Evolutionary conservation across 2,113 vertebrate species (phyloP), one percentile per base, ranked within the genome.

Genomic region (Bubo blakistoni): DNA sequence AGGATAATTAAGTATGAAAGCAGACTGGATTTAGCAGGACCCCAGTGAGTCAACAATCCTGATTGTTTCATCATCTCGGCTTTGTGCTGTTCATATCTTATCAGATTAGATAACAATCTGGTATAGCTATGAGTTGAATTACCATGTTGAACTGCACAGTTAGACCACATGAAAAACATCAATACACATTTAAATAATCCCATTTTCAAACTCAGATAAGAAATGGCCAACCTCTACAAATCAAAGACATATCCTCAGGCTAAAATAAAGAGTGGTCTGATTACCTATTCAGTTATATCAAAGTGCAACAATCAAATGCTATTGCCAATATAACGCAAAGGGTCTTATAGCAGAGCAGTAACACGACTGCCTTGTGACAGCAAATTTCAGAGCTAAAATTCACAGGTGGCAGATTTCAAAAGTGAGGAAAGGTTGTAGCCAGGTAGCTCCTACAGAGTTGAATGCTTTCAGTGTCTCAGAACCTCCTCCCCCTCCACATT

Each of bases 1-100:
- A 97, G 97, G 96, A 97, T 98, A 97, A 98, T 97, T 98, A 98
- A 97, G 96, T 97, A 97, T 96, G 96, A 98, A 97, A 98, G 97
- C 96, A 97, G 96, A 94, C 96, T 97, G 96, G 96, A 96, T 97
- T 98, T 97, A 97, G 96, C 73, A 92, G 91, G 95, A 95, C 95
- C 97, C 92, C 88, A 94, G 93, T 97, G 97, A 98, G 96, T 97
- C 97, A 97, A 96, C 97, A 97, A 90, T 95, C 97, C 93, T 90
- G 79, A 98, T 97, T 97, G 97, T 97, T 95, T 98, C 95, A 97
- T 97, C 97, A 97, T 98, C 95, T 96, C 2, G 29, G 95, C 96
- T 98, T 97, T 98, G 96, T 95, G 95, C 95, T 94, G 95, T 91
- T 96, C 95, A 94, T 94, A 94, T 97, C 90, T 97, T 94, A 97